These are phyloP conservation scores for Actenoides hombroni DNA, from an alignment of 2,113 vertebrate species.

Conservation along the genomic window DNA sequence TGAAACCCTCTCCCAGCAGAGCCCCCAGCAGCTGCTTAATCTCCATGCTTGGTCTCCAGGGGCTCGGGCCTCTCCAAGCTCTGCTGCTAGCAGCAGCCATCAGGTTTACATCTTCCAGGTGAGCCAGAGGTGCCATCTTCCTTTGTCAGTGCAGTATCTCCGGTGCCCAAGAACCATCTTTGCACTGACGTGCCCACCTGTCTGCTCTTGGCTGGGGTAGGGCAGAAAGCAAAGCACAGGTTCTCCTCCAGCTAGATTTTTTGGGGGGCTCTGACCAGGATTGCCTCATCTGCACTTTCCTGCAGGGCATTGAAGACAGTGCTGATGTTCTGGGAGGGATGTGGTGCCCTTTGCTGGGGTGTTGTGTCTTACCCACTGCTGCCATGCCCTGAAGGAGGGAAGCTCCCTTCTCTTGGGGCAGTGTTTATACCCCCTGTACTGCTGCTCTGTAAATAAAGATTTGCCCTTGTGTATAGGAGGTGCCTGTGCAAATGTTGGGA, in stretches of 20 bases:
- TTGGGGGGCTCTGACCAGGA: background rate
- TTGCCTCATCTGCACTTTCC: background rate
- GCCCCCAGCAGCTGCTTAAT: background rate
- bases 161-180: background rate
- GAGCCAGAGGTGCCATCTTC: background rate
- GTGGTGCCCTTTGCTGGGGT: background rate
- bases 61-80: background rate
- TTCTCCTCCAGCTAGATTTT: background rate
- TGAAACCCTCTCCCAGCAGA: background rate
- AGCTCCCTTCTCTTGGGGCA: background rate
- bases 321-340: background rate
- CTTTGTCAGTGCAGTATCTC: fast-evolving
- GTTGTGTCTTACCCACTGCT: background rate
- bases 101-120: background rate
- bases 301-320: background rate
- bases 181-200: background rate
- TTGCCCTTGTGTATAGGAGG: background rate
- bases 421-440: background rate
- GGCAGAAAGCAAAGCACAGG: background rate
- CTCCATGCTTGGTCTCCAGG: background rate
- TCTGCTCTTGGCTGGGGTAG: background rate
- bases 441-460: slow-evolving; percentile 68
- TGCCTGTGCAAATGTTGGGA: background rate
- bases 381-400: background rate
- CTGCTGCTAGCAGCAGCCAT: background rate